Evolutionary conservation across 2,888 invertebrate species (phyloP).

Genomic region (Paralinhomoeus sp.): DNA sequence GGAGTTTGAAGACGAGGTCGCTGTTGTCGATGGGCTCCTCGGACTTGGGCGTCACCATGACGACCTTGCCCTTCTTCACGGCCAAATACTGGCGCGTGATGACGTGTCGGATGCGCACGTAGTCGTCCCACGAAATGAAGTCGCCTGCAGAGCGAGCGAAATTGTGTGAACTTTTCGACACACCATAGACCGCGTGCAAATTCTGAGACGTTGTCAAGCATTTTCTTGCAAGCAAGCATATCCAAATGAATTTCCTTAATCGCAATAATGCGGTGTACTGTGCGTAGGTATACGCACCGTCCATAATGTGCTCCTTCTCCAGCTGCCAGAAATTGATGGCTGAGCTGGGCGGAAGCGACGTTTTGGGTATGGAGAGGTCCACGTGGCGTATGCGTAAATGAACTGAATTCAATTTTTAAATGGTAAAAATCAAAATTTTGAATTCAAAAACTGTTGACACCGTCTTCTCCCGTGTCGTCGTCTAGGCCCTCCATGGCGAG

Average conservation of each 20-base stretch:
- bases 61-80: conserved; percentile 22
- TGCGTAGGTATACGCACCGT: too few species aligned
- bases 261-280: too few species aligned
- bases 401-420: conserved; percentile 15
- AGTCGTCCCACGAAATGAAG: conserved; percentile 25
- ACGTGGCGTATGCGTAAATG: conserved; percentile 23
- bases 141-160: conserved; percentile 24
- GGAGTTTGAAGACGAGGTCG: conserved; percentile 24
- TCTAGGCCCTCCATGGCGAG: conserved; percentile 21
- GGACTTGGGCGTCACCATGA: conserved; percentile 16
- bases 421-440: too few species aligned
- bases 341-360: conserved; percentile 25
- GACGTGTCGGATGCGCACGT: conserved; percentile 24
- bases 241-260: too few species aligned
- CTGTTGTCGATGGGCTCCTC: conserved; percentile 17
- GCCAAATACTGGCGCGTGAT: conserved; percentile 23
- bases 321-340: conserved; percentile 28
- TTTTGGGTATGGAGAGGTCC: conserved; percentile 24
- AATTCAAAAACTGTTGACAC: neutral
- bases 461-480: neutral
- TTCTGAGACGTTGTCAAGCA: too few species aligned
- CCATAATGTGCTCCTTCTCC: conserved; percentile 14
- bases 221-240: too few species aligned
- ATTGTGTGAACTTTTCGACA: too few species aligned
- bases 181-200: too few species aligned